phyloP scores from a whole-genome alignment of 2,888 invertebrate genomes.

The Rutpela maculata region DNA sequence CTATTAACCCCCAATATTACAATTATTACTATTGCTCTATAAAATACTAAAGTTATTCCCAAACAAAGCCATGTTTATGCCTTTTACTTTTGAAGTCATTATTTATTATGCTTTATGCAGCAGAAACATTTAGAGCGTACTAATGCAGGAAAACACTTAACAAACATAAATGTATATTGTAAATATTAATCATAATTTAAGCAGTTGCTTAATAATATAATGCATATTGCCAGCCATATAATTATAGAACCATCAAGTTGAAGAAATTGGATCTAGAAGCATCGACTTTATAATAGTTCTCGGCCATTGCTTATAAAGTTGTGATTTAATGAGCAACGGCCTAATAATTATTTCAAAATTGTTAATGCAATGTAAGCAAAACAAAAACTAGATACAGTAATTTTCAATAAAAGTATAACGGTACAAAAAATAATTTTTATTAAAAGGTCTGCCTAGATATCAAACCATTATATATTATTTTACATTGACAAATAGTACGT shows the following conservation, averaged over 20 bases:
- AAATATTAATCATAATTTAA: slow-evolving; percentile 14
- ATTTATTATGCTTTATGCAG: not conserved
- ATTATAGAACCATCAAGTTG: not conserved
- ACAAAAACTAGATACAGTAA: not conserved
- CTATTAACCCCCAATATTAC: slow-evolving; percentile 12
- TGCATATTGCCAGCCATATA: not conserved
- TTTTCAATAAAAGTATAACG: not conserved
- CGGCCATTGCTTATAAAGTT: slow-evolving; percentile 11
- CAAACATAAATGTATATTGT: not conserved
- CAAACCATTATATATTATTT: not conserved
- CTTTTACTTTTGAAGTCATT: slow-evolving; percentile 13
- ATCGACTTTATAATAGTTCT: slow-evolving; percentile 2
- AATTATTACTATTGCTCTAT: slow-evolving; percentile 22
- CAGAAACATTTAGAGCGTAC: not conserved
- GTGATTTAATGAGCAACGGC: not conserved
- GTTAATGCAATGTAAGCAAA: slow-evolving; percentile 1
- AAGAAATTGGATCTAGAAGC: slow-evolving; percentile 1
- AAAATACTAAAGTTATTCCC: slow-evolving; percentile 13
- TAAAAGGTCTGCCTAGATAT: not conserved
- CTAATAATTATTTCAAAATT: slow-evolving; percentile 9
- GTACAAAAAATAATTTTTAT: not conserved
- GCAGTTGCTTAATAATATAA: not conserved
- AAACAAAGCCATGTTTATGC: not conserved
- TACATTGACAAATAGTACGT: too few species aligned
- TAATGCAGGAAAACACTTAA: not conserved